phyloP scores from a whole-genome alignment of 2,113 vertebrate species.

The Chauna torquata region DNA sequence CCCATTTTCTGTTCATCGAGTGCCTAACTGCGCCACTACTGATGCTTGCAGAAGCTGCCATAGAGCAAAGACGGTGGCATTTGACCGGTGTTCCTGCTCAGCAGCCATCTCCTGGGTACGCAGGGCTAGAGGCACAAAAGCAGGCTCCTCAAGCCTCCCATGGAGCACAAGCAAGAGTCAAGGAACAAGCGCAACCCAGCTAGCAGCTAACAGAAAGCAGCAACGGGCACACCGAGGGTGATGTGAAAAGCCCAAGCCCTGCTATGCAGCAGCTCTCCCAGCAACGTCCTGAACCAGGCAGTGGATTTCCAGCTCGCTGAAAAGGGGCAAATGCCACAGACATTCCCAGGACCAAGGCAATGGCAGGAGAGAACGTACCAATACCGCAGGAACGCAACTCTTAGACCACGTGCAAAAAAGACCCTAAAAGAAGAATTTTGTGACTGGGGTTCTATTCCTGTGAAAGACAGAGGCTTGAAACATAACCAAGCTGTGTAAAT shows the following conservation, averaged over 20 bases:
- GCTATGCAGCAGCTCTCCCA: not conserved
- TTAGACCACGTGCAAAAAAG: not conserved
- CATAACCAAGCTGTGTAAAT: not conserved
- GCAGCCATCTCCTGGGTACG: not conserved
- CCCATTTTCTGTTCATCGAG: not conserved
- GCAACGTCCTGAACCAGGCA: not conserved
- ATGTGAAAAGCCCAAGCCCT: not conserved
- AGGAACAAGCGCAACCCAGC: not conserved
- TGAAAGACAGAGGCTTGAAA: not conserved
- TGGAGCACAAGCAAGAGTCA: not conserved
- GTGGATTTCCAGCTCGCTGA: not conserved
- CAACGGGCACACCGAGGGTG: rapidly evolving
- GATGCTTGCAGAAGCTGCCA: not conserved
- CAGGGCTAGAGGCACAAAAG: not conserved
- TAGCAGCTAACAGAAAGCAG: not conserved
- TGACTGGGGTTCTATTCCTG: not conserved
- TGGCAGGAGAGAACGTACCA: not conserved
- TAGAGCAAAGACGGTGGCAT: not conserved
- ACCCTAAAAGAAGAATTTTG: not conserved
- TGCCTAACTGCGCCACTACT: not conserved
- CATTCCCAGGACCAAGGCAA: not conserved
- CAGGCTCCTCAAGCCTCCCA: not conserved
- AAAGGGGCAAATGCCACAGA: not conserved
- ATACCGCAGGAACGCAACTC: not conserved
- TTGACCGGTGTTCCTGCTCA: not conserved